Percentiles rank a stretch among this genome's conserved stretches.
Conservation (phyloP, 2,888 invertebrate species). For the Phyto melanocephala region DNA sequence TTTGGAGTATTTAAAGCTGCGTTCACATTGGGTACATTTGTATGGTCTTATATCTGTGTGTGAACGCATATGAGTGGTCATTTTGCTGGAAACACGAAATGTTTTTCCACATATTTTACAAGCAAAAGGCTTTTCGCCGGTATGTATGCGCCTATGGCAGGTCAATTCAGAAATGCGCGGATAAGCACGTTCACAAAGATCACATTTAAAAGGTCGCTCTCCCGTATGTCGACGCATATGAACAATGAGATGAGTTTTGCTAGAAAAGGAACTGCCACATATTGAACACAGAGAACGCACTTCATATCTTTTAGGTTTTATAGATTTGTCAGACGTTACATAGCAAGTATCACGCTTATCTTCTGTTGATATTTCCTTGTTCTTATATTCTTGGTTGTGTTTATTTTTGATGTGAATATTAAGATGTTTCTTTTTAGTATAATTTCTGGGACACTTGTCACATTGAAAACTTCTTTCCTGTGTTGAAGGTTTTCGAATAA, state of each 20-base stretch:
- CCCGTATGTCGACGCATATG: constrained; percentile 57
- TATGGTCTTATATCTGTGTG: constrained; percentile 57
- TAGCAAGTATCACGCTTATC: neutral
- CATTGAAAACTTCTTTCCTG: constrained; percentile 76
- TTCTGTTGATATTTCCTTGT: constrained; percentile 73
- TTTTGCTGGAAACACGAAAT: constrained; percentile 54
- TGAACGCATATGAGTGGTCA: constrained; percentile 56
- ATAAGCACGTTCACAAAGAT: constrained; percentile 50
- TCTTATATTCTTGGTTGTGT: constrained; percentile 55
- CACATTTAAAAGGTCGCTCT: constrained; percentile 55
- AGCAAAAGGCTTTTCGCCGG: constrained; percentile 56
- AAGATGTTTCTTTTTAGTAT: constrained; percentile 74
- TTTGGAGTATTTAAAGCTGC: constrained; percentile 60
- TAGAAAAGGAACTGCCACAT: constrained; percentile 82
- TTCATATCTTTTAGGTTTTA: constrained; percentile 37
- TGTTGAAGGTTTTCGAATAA: constrained; percentile 51
- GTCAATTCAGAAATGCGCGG: constrained; percentile 29
- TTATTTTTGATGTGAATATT: constrained; percentile 71
- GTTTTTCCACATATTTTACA: constrained; percentile 55
- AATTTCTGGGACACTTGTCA: constrained; percentile 71
- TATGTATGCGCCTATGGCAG: constrained; percentile 56
- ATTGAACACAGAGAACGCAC: constrained; percentile 79
- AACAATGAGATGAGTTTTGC: constrained; percentile 74
- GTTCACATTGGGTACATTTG: constrained; percentile 55
- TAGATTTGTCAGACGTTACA: neutral